Base-by-base conservation (phyloP, 2,888 invertebrate species). In the Ligdia adustata region DNA sequence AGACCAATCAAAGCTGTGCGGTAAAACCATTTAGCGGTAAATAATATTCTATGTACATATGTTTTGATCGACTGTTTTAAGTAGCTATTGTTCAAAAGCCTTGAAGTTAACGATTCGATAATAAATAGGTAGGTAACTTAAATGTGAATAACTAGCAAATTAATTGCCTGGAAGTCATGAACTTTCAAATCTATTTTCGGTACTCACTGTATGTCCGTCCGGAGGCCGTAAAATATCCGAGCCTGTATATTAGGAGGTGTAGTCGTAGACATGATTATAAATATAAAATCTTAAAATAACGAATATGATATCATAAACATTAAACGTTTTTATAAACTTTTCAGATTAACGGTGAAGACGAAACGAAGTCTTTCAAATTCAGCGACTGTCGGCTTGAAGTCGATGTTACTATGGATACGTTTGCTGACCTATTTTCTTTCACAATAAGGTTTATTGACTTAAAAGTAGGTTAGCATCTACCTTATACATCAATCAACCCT, bases 151-250 rank as follows among this genome's bases (percentile, higher is more conserved):
- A 37, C 31, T 28, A 37, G 20, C 35, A 29, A 31, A 18, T 38
- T 13, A 34, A 31, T 44, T 22, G 7, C 4, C 26, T 26, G 5
- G 16, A 37, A 42, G 9, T 27, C n/a, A 20, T 29, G 27, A 9
- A 42, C 35, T 43, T 29, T 14, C 14, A 16, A 18, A 22, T 15
- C 32, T 37, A 42, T 37, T 48, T 38, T 33, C 35, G 13, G 16
- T 54, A 80, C 88, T 88, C 70, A 91, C 91, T 84, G 75, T 60
- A 91, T 91, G 53, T 92, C 91, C 9, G 93, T 93, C 41, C 92
- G 90, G 12, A 95, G 78, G 2, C 95, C 95, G 59, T 93, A 92
- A 64, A 93, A 91, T 59, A 92, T 81, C 41, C 91, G 85, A 0
- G 93, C 92, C 52, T 92, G 90, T 50, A 94, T 78, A 62, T 88